Percentiles rank a stretch among this genome's conserved stretches.
phyloP scores from a whole-genome alignment of 1,140 invertebrate species.

The Manduca sexta region DNA sequence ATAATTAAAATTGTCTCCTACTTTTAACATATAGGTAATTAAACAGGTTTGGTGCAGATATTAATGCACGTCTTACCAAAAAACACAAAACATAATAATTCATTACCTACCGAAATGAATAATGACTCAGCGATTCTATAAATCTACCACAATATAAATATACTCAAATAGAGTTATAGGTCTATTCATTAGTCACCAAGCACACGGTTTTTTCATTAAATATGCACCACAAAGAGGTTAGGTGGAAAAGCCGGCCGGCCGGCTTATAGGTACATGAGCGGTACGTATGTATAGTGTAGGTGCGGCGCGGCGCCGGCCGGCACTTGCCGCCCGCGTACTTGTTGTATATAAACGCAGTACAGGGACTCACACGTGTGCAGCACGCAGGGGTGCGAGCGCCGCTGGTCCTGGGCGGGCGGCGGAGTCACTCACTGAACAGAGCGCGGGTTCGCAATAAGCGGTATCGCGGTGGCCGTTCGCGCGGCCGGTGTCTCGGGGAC shows the following conservation, averaged over 20 bases:
- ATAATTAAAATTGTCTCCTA: no score
- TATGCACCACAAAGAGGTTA: constrained; percentile 5
- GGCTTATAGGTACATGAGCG: constrained; percentile 14
- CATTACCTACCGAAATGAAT: constrained; percentile 1
- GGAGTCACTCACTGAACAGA: constrained; percentile 29
- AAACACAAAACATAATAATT: no score
- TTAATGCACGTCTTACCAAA: no score
- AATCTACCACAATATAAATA: no score
- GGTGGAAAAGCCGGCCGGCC: constrained; percentile 34
- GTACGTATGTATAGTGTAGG: constrained; percentile 4
- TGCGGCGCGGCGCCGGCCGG: constrained; percentile 21
- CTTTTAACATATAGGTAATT: no score
- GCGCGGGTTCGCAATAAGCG: constrained; percentile 22
- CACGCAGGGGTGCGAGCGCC: constrained; percentile 30
- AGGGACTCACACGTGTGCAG: constrained; percentile 55
- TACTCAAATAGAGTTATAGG: background rate
- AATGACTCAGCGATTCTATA: background rate
- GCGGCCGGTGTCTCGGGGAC: constrained; percentile 66
- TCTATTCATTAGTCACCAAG: constrained; percentile 1
- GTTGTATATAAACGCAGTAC: constrained; percentile 14
- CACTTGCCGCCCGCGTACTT: constrained; percentile 10
- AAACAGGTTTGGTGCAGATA: no score
- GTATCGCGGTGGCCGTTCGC: constrained; percentile 59
- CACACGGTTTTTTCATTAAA: background rate
- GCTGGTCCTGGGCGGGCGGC: constrained; percentile 34